Conservation (phyloP, 2,113 vertebrate species). For the Macrotis lagotis region DNA sequence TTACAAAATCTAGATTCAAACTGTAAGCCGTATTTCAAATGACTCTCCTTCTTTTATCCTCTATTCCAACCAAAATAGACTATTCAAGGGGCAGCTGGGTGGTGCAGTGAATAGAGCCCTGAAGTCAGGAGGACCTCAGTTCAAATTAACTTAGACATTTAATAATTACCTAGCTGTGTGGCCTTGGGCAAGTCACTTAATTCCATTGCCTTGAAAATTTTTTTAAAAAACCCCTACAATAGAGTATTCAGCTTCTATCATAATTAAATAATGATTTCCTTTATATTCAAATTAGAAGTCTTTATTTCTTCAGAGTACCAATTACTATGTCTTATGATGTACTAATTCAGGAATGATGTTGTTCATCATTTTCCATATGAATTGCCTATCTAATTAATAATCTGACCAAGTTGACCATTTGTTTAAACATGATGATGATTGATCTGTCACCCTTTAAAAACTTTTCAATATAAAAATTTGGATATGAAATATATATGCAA, state of each 20-base stretch:
- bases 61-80: not conserved
- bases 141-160: too few species aligned
- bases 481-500: not conserved
- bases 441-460: not conserved
- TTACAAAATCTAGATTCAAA: not conserved
- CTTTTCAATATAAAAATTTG: not conserved
- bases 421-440: not conserved
- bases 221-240: too few species aligned
- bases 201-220: too few species aligned
- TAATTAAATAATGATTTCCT: not conserved
- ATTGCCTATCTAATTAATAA: not conserved
- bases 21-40: not conserved
- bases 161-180: too few species aligned
- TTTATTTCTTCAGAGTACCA: not conserved
- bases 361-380: not conserved
- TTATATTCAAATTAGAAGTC: not conserved
- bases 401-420: not conserved
- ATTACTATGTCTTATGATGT: not conserved
- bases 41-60: not conserved
- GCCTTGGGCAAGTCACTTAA: too few species aligned
- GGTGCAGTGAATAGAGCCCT: too few species aligned
- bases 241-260: not conserved
- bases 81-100: too few species aligned
- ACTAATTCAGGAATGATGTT: not conserved
- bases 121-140: too few species aligned